phyloP scores from a whole-genome alignment of 2,888 invertebrate genomes.

The Corythucha ciliata region DNA sequence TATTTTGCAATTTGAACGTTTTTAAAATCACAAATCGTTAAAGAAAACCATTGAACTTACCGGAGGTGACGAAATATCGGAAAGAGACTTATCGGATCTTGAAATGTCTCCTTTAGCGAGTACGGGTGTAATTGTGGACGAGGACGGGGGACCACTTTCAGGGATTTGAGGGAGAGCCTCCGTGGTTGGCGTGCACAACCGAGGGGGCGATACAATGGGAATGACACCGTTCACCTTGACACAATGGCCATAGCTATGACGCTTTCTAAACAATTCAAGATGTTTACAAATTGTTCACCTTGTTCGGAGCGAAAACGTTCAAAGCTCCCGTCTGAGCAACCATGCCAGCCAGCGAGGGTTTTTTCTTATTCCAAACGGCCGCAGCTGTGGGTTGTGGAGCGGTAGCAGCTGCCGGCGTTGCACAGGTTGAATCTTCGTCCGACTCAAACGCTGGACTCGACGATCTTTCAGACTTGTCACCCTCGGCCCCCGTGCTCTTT shows the following conservation, averaged over 20 bases:
- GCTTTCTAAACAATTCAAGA: no score
- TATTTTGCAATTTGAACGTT: no score
- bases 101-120: conserved; percentile 35
- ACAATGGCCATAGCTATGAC: conserved; percentile 47
- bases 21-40: no score
- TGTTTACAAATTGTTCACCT: no score
- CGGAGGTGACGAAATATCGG: conserved; percentile 35
- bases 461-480: conserved; percentile 70
- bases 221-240: conserved; percentile 41
- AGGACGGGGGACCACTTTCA: conserved; percentile 33
- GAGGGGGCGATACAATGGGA: conserved; percentile 39
- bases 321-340: conserved; percentile 57
- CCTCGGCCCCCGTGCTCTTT: conserved; percentile 42
- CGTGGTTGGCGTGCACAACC: conserved; percentile 36
- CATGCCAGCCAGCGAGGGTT: conserved; percentile 58
- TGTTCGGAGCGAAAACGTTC: conserved; percentile 40
- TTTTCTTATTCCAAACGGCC: conserved; percentile 45
- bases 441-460: conserved; percentile 92
- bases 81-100: conserved; percentile 29
- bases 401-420: conserved; percentile 34
- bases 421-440: conserved; percentile 67
- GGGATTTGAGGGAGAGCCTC: conserved; percentile 25
- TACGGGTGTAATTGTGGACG: conserved; percentile 43
- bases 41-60: no score
- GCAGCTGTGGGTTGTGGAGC: conserved; percentile 28